Conservation (phyloP, 1,140 invertebrate genomes). For the Pissodes strobi region DNA sequence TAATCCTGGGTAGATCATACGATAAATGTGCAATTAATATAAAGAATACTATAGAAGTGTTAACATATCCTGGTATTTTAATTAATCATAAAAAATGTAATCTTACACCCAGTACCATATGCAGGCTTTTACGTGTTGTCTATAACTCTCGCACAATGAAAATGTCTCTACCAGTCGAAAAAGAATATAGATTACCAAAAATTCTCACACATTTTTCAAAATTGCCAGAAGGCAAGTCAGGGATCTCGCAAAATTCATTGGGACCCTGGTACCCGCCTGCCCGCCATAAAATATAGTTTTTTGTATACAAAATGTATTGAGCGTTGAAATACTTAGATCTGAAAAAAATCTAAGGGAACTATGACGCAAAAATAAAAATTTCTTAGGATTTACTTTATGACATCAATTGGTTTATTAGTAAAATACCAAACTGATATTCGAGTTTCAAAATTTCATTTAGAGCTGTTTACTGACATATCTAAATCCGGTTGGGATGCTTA, state of each 20-base stretch:
- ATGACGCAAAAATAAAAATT: not conserved
- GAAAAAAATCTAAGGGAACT: not conserved
- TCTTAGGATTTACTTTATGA: slow-evolving; percentile 12
- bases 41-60: not conserved
- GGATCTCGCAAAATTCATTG: slow-evolving; percentile 40
- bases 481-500: slow-evolving; percentile 44
- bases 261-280: slow-evolving; percentile 32
- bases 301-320: slow-evolving; percentile 42
- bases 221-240: too few relatives aligned
- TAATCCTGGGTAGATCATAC: slow-evolving; percentile 16
- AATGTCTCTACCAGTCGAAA: slow-evolving; percentile 32
- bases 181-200: too few relatives aligned
- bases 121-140: too few relatives aligned
- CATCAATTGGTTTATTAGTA: slow-evolving; percentile 45
- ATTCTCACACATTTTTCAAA: slow-evolving; percentile 27
- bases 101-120: slow-evolving; percentile 24
- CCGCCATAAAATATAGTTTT: too few relatives aligned
- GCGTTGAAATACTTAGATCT: slow-evolving; percentile 31
- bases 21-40: slow-evolving; percentile 1
- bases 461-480: slow-evolving; percentile 47
- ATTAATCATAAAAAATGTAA: slow-evolving; percentile 42
- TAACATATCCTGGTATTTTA: slow-evolving; percentile 19
- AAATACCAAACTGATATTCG: slow-evolving; percentile 15
- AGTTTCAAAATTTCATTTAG: slow-evolving; percentile 28
- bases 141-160: too few relatives aligned